Conservation (phyloP, 2,113 vertebrate species). For the Cyprinodon variegatus region DNA sequence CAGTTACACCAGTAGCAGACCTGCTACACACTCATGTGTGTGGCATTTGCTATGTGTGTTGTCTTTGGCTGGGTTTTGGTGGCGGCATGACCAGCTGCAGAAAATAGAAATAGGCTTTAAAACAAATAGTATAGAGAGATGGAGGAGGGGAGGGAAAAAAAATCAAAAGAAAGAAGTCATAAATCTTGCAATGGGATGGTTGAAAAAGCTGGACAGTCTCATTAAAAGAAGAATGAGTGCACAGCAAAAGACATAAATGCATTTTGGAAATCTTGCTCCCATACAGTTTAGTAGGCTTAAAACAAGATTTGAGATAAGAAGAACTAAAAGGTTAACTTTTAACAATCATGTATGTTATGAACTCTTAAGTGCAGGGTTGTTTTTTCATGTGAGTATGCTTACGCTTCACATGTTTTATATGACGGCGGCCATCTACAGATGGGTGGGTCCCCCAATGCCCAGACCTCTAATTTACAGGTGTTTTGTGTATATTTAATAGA, state of each 20-base stretch:
- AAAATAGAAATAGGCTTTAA: conserved; percentile 62
- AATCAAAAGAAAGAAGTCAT: conserved; percentile 53
- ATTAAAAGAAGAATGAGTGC: conserved; percentile 45
- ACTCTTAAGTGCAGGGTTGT: conserved; percentile 37
- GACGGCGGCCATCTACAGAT: conserved; percentile 38
- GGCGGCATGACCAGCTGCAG: conserved; percentile 42
- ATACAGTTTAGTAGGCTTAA: conserved; percentile 58
- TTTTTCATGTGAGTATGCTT: conserved; percentile 24
- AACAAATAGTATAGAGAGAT: conserved; percentile 46
- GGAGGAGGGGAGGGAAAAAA: conserved; percentile 53
- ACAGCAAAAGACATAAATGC: conserved; percentile 53
- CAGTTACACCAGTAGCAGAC: conserved; percentile 39
- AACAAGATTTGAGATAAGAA: conserved; percentile 56
- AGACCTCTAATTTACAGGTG: conserved; percentile 65
- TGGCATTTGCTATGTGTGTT: conserved; percentile 35
- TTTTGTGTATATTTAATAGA: conserved; percentile 44
- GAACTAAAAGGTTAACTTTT: conserved; percentile 37
- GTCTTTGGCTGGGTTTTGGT: conserved; percentile 51
- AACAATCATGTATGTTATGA: conserved; percentile 45
- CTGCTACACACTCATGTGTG: conserved; percentile 39
- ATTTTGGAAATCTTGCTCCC: conserved; percentile 60
- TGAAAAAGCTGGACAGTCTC: conserved; percentile 12
- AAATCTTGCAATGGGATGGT: conserved; percentile 53
- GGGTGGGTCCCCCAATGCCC: conserved; percentile 49
- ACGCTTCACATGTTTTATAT: conserved; percentile 26